phyloP scores from a whole-genome alignment of 2,113 vertebrate genomes.

The Beaufortia kweichowensis region DNA sequence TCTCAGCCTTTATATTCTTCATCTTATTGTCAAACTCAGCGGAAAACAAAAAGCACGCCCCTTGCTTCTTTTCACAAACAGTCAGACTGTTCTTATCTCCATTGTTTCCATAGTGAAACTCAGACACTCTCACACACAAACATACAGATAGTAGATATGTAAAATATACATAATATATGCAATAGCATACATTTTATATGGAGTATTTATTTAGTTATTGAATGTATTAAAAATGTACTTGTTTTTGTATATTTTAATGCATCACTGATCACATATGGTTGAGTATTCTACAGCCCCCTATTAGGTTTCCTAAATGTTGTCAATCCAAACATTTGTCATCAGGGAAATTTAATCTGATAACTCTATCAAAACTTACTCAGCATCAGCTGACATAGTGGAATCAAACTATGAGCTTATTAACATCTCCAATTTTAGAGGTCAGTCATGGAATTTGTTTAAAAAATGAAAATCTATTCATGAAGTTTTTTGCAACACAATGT shows the following conservation, averaged over 20 bases:
- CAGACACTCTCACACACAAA: conserved; percentile 1
- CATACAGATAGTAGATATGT: background rate
- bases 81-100: conserved; percentile 32
- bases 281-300: conserved; percentile 58
- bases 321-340: conserved; percentile 50
- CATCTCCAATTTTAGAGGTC: conserved; percentile 8
- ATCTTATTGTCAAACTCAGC: conserved; percentile 68
- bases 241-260: conserved; percentile 19
- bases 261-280: background rate
- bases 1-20: conserved; percentile 61
- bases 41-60: conserved; percentile 63
- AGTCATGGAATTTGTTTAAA: background rate
- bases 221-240: background rate
- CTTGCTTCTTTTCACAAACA: conserved; percentile 5
- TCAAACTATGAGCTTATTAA: background rate
- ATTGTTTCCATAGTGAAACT: conserved; percentile 48
- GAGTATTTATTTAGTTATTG: no score
- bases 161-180: no score
- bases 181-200: background rate
- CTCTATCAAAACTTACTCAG: conserved; percentile 59
- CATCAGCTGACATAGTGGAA: conserved; percentile 62
- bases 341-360: conserved; percentile 60
- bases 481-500: no score
- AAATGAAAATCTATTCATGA: background rate
- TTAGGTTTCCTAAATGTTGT: conserved; percentile 46